A percentile compares a stretch with the other conserved stretches of the same genome.
Evolutionary conservation across 2,888 invertebrate genomes (phyloP).

Genomic region (Ypsolopha scabrella): DNA sequence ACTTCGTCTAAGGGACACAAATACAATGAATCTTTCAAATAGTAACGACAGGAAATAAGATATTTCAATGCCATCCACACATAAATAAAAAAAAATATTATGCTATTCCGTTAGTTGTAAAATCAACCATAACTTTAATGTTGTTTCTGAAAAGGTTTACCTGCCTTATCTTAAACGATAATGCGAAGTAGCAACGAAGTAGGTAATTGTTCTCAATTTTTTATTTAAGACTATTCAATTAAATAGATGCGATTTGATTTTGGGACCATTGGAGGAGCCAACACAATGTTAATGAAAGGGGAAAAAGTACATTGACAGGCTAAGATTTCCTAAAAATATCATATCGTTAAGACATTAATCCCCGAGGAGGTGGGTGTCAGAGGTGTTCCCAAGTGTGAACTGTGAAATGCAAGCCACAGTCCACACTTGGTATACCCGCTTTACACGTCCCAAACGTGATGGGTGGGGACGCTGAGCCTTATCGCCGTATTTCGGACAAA

Average conservation of each 20-base stretch:
- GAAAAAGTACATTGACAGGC: neutral
- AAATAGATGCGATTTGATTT: no score
- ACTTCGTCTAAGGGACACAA: constrained; percentile 4
- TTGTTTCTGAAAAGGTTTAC: neutral
- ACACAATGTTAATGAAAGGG: neutral
- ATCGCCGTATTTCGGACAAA: no score
- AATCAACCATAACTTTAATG: neutral
- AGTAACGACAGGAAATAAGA: neutral
- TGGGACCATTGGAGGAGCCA: no score
- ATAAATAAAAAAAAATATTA: neutral
- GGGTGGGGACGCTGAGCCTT: no score
- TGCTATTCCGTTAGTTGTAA: neutral
- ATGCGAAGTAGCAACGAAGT: no score
- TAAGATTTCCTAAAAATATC: no score
- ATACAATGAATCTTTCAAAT: neutral
- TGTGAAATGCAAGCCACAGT: no score
- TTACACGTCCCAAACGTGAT: no score
- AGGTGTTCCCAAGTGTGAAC: no score
- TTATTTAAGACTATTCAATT: neutral
- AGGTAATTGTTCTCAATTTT: neutral
- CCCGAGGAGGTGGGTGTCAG: no score
- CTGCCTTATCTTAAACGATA: neutral
- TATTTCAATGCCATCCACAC: neutral
- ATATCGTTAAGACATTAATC: no score
- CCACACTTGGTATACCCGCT: no score